These are phyloP conservation scores for Rhingia campestris DNA, from an alignment of 2,888 invertebrate genomes.

Conservation along the genomic window DNA sequence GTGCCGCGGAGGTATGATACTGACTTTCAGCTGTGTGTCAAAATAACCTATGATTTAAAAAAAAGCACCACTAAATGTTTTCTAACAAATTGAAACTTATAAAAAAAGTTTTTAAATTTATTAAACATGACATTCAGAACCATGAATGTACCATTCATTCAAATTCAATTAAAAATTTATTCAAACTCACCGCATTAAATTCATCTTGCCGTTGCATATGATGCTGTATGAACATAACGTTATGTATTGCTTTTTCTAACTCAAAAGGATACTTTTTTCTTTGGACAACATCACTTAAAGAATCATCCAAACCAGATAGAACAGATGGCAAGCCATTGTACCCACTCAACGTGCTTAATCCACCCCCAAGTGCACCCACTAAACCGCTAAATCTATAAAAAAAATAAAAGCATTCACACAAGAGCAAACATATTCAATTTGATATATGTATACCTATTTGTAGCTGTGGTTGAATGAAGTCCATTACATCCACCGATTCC, in stretches of 20 bases:
- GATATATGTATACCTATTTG: conserved; percentile 84
- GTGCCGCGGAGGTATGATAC: too few relatives aligned
- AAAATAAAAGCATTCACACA: background rate
- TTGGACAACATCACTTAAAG: conserved; percentile 90
- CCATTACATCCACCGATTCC: conserved; percentile 93
- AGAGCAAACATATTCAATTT: background rate
- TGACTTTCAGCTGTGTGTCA: too few relatives aligned
- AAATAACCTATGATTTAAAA: too few relatives aligned
- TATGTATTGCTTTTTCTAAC: conserved; percentile 95
- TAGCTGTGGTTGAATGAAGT: conserved; percentile 89
- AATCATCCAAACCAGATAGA: conserved; percentile 92
- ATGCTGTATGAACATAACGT: conserved; percentile 97
- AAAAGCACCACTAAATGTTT: too few relatives aligned
- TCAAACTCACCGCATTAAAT: conserved; percentile 92
- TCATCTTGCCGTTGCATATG: conserved; percentile 97
- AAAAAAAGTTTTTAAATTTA: too few relatives aligned
- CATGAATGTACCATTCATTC: conserved; percentile 2
- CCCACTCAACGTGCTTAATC: conserved; percentile 84
- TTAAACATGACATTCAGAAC: background rate
- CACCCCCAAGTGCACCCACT: conserved; percentile 88
- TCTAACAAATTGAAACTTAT: too few relatives aligned
- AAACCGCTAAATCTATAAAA: conserved; percentile 88
- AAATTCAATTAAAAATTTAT: conserved; percentile 39
- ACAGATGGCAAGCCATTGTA: conserved; percentile 93
- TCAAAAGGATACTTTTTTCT: conserved; percentile 95